A percentile compares a stretch with the other conserved stretches of the same genome.
phyloP scores from a whole-genome alignment of 2,113 vertebrate species.

The Baryphthengus martii region DNA sequence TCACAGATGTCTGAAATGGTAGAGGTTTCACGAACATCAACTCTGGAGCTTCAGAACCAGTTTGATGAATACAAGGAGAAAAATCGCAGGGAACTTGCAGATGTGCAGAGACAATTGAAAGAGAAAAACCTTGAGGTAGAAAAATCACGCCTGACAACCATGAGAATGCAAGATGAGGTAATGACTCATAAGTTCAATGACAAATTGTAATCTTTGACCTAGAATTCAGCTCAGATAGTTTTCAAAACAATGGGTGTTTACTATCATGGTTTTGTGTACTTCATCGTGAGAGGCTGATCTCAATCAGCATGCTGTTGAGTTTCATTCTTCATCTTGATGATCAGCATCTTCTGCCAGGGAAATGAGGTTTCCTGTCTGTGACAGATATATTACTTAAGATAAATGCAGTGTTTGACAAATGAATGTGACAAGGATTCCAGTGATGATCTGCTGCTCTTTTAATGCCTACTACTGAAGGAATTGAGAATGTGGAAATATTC shows the following conservation, averaged over 20 bases:
- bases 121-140: conserved; percentile 87
- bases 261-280: not conserved
- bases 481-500: not conserved
- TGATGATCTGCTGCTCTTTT: not conserved
- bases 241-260: not conserved
- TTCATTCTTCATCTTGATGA: not conserved
- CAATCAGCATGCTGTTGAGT: not conserved
- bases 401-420: not conserved
- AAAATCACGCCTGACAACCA: conserved; percentile 72
- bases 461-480: not conserved
- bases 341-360: not conserved
- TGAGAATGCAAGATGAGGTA: conserved; percentile 90
- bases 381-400: too few species aligned
- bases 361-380: not conserved
- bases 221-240: not conserved
- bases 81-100: conserved; percentile 82
- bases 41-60: conserved; percentile 89
- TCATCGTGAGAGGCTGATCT: not conserved
- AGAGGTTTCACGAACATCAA: conserved; percentile 81
- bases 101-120: conserved; percentile 86
- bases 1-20: conserved; percentile 89
- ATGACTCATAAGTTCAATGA: not conserved
- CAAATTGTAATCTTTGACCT: not conserved
- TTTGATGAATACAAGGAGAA: conserved; percentile 93
- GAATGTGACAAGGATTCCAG: not conserved